Percentiles rank a stretch among this genome's conserved stretches.
phyloP scores from a whole-genome alignment of 2,797 vertebrate species.

The Graptemys geographica region DNA sequence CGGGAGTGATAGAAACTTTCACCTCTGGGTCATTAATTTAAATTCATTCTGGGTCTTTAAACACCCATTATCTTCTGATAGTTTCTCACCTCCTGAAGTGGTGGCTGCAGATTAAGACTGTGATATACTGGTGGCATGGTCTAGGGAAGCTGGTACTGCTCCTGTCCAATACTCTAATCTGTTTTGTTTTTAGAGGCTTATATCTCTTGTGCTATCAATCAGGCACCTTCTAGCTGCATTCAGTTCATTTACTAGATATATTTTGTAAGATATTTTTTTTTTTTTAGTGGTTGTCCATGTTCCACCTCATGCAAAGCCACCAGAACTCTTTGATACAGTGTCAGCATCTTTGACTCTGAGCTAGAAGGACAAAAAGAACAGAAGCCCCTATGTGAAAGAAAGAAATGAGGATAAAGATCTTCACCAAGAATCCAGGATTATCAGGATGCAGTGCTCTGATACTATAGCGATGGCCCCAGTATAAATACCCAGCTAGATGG shows the following conservation, averaged over 20 bases:
- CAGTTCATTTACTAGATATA: background rate
- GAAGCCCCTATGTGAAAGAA: background rate
- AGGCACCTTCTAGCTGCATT: background rate
- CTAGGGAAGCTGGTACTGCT: background rate
- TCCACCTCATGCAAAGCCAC: background rate
- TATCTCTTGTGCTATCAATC: background rate
- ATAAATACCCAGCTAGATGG: background rate
- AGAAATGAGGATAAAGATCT: background rate
- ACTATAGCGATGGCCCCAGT: no score
- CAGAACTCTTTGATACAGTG: background rate
- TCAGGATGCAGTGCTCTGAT: background rate
- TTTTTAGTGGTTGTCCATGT: background rate
- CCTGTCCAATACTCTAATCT: background rate
- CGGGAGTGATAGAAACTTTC: background rate
- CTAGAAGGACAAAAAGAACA: background rate
- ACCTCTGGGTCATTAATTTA: background rate
- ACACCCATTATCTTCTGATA: background rate
- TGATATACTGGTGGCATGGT: background rate
- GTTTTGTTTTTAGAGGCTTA: background rate
- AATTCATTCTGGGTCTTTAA: background rate
- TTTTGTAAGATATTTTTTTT: background rate
- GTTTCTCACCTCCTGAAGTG: background rate
- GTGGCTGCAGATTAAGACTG: background rate
- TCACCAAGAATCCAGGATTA: background rate
- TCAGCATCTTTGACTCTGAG: background rate